phyloP scores from a whole-genome alignment of 2,888 invertebrate genomes.

The Meganola albula region DNA sequence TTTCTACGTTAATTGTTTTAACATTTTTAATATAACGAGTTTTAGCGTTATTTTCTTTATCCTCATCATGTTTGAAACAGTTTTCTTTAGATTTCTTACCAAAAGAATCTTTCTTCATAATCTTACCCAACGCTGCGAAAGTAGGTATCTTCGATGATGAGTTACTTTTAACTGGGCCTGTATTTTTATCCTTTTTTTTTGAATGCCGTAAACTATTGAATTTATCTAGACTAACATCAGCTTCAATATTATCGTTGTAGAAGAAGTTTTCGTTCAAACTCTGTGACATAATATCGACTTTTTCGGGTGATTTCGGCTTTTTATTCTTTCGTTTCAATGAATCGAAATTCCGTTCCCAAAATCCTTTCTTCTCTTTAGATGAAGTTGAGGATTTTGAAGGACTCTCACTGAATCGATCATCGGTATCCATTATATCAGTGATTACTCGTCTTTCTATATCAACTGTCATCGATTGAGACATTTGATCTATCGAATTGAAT shows the following conservation, averaged over 20 bases:
- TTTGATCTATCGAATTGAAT: constrained; percentile 71
- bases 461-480: constrained; percentile 74
- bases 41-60: constrained; percentile 37
- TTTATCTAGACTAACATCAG: constrained; percentile 55
- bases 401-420: constrained; percentile 50
- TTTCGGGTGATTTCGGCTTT: constrained; percentile 57
- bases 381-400: constrained; percentile 63
- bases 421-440: constrained; percentile 38
- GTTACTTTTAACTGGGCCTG: constrained; percentile 57
- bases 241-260: constrained; percentile 69
- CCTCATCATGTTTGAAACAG: constrained; percentile 42
- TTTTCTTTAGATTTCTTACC: constrained; percentile 52
- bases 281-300: constrained; percentile 71
- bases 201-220: constrained; percentile 67
- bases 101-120: constrained; percentile 71
- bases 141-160: constrained; percentile 72
- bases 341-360: constrained; percentile 75
- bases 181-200: constrained; percentile 57
- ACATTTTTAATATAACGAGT: constrained; percentile 63
- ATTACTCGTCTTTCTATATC: constrained; percentile 62
- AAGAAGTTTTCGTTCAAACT: constrained; percentile 75
- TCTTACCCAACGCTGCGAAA: constrained; percentile 68
- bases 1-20: constrained; percentile 50
- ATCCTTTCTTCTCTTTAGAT: constrained; percentile 71
- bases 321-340: constrained; percentile 68